Conservation (phyloP, 37 sponge, comb jelly and placozoan species). For the Oscarella lobularis region DNA sequence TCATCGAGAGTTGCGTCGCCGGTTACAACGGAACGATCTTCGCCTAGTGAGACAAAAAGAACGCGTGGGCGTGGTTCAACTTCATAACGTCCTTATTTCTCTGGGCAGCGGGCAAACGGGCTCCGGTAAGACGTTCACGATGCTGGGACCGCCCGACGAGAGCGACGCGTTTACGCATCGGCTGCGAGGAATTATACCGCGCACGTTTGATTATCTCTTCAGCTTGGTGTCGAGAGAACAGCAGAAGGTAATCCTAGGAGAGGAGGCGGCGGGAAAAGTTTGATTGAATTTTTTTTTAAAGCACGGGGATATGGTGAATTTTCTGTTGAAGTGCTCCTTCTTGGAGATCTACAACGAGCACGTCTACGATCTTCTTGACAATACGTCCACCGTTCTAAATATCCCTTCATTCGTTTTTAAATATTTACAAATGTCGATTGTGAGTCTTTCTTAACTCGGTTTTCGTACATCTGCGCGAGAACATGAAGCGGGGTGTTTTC, state of each 20-base stretch:
- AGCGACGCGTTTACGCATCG: slow-evolving; percentile 45
- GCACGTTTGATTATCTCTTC: slow-evolving; percentile 75
- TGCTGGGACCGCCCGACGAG: slow-evolving; percentile 61
- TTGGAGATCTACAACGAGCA: slow-evolving; percentile 88
- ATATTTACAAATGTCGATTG: too few relatives aligned
- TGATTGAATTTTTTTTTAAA: neutral
- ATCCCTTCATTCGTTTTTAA: too few relatives aligned
- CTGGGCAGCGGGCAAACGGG: slow-evolving; percentile 77
- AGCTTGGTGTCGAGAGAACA: slow-evolving; percentile 57
- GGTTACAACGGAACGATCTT: slow-evolving; percentile 87
- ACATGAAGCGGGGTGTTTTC: slow-evolving; percentile 69
- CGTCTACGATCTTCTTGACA: slow-evolving; percentile 65
- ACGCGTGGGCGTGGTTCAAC: neutral
- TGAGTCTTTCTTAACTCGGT: neutral
- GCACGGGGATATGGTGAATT: slow-evolving; percentile 75
- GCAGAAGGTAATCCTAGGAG: slow-evolving; percentile 36
- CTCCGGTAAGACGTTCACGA: slow-evolving; percentile 80
- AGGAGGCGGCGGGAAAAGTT: neutral
- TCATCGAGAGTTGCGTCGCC: slow-evolving; percentile 67
- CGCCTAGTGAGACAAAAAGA: slow-evolving; percentile 53
- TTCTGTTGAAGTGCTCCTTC: slow-evolving; percentile 73
- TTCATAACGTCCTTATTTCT: neutral
- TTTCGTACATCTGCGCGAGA: slow-evolving; percentile 51
- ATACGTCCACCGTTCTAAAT: slow-evolving; percentile 30
- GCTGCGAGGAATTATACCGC: slow-evolving; percentile 60